phyloP scores from a whole-genome alignment of 2,797 vertebrate genomes.

The Alcedo quadribrachys region DNA sequence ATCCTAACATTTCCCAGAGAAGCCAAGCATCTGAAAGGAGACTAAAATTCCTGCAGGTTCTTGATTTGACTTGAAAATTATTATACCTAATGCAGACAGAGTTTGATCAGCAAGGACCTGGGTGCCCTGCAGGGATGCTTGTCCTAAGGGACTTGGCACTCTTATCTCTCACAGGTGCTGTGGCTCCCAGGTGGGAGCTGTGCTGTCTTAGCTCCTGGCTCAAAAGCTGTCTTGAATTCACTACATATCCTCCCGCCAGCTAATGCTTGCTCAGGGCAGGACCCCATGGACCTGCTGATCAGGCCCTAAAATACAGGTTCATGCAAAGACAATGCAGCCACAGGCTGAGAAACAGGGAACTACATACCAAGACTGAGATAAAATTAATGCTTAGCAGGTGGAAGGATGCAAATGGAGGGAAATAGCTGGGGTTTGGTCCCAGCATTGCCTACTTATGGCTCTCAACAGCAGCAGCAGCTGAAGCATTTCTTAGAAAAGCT shows the following conservation, averaged over 20 bases:
- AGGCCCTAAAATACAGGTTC: conserved; percentile 12
- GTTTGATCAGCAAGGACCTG: accelerated
- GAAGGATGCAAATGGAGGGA: neutral
- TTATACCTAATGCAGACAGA: neutral
- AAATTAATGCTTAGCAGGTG: neutral
- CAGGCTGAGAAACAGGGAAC: neutral
- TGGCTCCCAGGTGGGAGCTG: neutral
- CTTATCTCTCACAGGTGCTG: neutral
- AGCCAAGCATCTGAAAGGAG: neutral
- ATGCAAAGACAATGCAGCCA: neutral
- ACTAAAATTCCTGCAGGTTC: neutral
- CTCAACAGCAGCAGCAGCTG: neutral
- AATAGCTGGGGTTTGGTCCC: neutral
- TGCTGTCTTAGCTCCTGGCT: neutral
- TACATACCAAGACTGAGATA: neutral
- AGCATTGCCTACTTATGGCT: neutral
- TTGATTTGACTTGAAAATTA: conserved; percentile 13
- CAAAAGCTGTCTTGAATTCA: neutral
- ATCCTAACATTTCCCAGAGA: neutral
- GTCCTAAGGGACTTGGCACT: neutral
- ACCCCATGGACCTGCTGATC: conserved; percentile 22
- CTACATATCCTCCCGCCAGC: accelerated
- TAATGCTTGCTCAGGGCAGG: neutral
- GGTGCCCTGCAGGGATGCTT: neutral
- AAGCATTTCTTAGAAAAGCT: neutral